Conservation (phyloP, 2,797 vertebrate genomes). For the Eulemur albifrons region DNA sequence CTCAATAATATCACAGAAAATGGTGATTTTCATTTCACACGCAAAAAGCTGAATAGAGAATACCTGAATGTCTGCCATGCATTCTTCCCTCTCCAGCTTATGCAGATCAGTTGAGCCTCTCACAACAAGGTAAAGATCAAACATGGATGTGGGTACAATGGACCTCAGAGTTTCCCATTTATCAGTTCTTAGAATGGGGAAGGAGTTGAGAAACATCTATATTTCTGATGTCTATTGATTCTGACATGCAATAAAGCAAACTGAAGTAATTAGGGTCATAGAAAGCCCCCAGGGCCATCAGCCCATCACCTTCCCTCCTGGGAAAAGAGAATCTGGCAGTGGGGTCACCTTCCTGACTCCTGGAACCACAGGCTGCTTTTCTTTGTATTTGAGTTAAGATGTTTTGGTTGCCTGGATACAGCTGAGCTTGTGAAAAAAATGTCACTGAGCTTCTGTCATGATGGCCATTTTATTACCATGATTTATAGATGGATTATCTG, state of each 20-base stretch:
- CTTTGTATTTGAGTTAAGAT: conserved; percentile 57
- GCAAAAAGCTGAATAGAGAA: conserved; percentile 58
- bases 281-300: conserved; percentile 22
- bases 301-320: conserved; percentile 32
- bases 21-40: conserved; percentile 59
- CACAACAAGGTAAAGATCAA: not conserved
- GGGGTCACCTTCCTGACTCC: not conserved
- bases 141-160: not conserved
- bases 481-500: conserved; percentile 77
- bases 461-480: conserved; percentile 70
- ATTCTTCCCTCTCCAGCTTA: conserved; percentile 23
- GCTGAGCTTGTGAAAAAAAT: conserved; percentile 64
- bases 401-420: conserved; percentile 80
- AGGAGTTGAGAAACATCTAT: not conserved
- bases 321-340: conserved; percentile 35
- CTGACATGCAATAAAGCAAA: conserved; percentile 24
- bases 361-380: conserved; percentile 53
- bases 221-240: not conserved
- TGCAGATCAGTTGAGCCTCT: conserved; percentile 28
- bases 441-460: conserved; percentile 67
- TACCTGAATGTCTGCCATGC: conserved; percentile 64
- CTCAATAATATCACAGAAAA: conserved; percentile 56
- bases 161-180: not conserved
- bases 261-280: not conserved
- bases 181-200: conserved; percentile 2